Evolutionary conservation across 2,797 vertebrate species (phyloP).

Genomic region (Oophaga sylvatica): DNA sequence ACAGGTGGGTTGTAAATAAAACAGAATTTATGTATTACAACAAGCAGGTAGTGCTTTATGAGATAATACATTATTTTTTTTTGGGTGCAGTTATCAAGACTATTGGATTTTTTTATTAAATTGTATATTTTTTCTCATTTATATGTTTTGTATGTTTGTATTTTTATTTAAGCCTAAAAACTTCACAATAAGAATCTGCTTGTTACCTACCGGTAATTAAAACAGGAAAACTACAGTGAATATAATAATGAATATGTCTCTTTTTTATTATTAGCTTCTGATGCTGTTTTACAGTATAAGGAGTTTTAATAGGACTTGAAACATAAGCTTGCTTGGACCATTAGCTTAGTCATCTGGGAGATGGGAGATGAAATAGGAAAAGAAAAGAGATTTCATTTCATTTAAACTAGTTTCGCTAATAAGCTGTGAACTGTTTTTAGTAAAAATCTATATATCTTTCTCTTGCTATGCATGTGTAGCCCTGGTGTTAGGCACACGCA

Average conservation of each 20-base stretch:
- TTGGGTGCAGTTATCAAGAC: not conserved
- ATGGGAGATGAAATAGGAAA: constrained; percentile 12
- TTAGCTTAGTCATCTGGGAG: constrained; percentile 36
- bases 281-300: not conserved
- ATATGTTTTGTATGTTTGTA: not conserved
- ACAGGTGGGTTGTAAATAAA: too few species aligned
- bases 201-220: constrained; percentile 18
- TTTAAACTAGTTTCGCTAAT: constrained; percentile 1
- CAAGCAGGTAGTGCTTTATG: not conserved
- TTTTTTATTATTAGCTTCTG: constrained; percentile 19
- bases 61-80: not conserved
- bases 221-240: not conserved
- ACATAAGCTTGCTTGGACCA: constrained; percentile 16
- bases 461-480: not conserved
- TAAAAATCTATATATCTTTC: not conserved
- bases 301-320: constrained; percentile 28
- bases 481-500: too few species aligned
- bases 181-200: not conserved
- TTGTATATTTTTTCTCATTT: not conserved
- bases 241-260: constrained; percentile 8
- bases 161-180: not conserved
- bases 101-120: not conserved
- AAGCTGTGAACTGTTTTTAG: constrained; percentile 1
- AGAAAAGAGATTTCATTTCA: not conserved
- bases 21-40: not conserved